Evolutionary conservation across 2,888 invertebrate species (phyloP), one percentile per base, ranked within the genome.

Genomic region (Xylota segnis): DNA sequence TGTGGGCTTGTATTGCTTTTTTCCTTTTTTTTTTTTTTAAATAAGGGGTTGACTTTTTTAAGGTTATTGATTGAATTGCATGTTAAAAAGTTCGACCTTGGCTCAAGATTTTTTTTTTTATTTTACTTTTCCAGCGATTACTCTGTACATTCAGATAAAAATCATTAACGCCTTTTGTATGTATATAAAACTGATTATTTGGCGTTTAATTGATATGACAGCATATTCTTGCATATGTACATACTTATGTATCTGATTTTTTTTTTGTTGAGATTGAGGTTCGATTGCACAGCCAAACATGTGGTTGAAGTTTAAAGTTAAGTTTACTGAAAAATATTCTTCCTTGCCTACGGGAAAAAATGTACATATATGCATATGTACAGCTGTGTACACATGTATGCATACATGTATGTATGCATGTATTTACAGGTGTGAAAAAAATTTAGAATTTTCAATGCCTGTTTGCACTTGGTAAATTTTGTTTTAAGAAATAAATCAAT

Each of bases 31-130:
- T 4, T 43, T 6, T 14, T 43, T 43, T 43, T 14, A 12, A 5
- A 40, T 12, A 5, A 1, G 14, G 43, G 43, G 5, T 43, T 23
- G 23, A 37, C 5, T 37, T 66, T 37, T 27, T 37, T 18, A 43
- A 50, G 16, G 56, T 68, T 40, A 59, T 68, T 76, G 58, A 40
- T 59, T 40, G 18, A 2, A 32, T 50, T 59, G 14, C 9, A 50
- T 61, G 37, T 16, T 52, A 23, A 68, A 50, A 66, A 50, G 10
- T 37, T 6, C 45, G 76, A 76, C 76, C 76, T 76, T 76, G 76
- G 43, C 6, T 59, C 18, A 14, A 66, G 40, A 66, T 18, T 76
- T 56, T 66, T 9, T 10, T 37, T 56, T 29, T 18, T 27, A 23
- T 37, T n/a, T 23, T 40, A 1, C 43, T 12, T 23, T 40, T 63